A percentile compares a stretch with the other conserved stretches of the same genome.
Conservation (phyloP, 2,797 vertebrate species). For the Kryptopterus vitreolus region DNA sequence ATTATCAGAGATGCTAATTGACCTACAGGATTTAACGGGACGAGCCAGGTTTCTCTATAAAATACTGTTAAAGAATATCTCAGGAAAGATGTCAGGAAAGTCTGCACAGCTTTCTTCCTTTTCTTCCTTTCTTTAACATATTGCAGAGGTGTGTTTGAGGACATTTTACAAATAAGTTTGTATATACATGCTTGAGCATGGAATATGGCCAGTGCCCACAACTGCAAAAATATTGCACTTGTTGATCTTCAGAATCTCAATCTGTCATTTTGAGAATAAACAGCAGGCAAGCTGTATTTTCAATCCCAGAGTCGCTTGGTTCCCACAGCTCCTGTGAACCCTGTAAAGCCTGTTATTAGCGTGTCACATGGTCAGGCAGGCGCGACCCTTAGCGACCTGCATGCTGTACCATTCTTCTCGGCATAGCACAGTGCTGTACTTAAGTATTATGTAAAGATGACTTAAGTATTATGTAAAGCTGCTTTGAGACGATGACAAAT, state of each 20-base stretch:
- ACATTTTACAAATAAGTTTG: slow-evolving; percentile 7
- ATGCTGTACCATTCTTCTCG: not conserved
- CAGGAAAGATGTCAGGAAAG: not conserved
- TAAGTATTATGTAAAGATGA: too few species aligned
- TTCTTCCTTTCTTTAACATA: not conserved
- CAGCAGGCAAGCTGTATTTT: slow-evolving; percentile 30
- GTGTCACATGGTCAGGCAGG: slow-evolving; percentile 35
- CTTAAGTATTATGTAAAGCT: too few species aligned
- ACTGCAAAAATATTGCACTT: slow-evolving; percentile 23
- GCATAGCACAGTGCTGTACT: not conserved
- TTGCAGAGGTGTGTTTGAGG: not conserved
- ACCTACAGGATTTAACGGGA: not conserved
- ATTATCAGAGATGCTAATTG: too few species aligned
- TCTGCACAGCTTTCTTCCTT: not conserved
- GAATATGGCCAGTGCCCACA: slow-evolving; percentile 40
- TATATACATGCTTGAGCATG: slow-evolving; percentile 33
- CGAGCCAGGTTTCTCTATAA: not conserved
- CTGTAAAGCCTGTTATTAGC: slow-evolving; percentile 33
- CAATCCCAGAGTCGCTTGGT: slow-evolving; percentile 32
- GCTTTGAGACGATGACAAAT: too few species aligned
- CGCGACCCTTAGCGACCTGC: slow-evolving; percentile 17
- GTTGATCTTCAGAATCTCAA: slow-evolving; percentile 18
- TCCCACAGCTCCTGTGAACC: slow-evolving; percentile 35
- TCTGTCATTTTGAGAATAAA: slow-evolving; percentile 44
- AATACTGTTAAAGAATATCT: not conserved